Evolutionary conservation across 2,888 invertebrate genomes (phyloP).

Genomic region (Leucania comma): DNA sequence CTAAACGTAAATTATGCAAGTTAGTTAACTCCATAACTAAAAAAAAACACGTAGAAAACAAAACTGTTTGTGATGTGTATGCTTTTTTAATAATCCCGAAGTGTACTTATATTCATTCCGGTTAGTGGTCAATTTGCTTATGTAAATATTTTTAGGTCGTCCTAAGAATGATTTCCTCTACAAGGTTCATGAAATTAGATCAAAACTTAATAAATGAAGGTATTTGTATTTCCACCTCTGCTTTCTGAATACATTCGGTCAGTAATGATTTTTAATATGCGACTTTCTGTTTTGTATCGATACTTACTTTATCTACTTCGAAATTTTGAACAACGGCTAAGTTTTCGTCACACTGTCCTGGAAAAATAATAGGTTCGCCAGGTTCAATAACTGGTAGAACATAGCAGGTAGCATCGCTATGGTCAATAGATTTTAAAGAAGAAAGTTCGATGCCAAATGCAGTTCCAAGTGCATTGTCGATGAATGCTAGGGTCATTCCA

Average conservation of each 20-base stretch:
- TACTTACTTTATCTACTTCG: constrained; percentile 74
- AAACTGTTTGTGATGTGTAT: too few relatives aligned
- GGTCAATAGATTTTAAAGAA: constrained; percentile 68
- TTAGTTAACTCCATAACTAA: too few relatives aligned
- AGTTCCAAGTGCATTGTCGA: constrained; percentile 67
- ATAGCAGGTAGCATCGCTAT: constrained; percentile 74
- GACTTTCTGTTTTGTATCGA: not conserved
- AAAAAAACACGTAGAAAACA: too few relatives aligned
- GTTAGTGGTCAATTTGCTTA: not conserved
- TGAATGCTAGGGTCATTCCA: constrained; percentile 63
- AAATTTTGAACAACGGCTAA: constrained; percentile 76
- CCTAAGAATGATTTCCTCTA: not conserved
- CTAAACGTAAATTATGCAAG: constrained; percentile 63
- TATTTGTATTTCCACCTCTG: not conserved
- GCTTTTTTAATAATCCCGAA: not conserved
- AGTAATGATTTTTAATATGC: too few relatives aligned
- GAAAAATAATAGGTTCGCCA: constrained; percentile 76
- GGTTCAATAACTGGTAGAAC: constrained; percentile 74
- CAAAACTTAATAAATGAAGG: not conserved
- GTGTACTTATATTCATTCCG: not conserved
- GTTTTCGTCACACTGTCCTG: constrained; percentile 78
- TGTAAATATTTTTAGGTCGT: not conserved
- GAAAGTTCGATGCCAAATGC: constrained; percentile 66
- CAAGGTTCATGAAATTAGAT: not conserved
- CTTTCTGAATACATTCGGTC: too few relatives aligned